These are phyloP conservation scores for Plecturocebus donacophilus DNA, from an alignment of 2,113 vertebrate species.

Conservation along the genomic window DNA sequence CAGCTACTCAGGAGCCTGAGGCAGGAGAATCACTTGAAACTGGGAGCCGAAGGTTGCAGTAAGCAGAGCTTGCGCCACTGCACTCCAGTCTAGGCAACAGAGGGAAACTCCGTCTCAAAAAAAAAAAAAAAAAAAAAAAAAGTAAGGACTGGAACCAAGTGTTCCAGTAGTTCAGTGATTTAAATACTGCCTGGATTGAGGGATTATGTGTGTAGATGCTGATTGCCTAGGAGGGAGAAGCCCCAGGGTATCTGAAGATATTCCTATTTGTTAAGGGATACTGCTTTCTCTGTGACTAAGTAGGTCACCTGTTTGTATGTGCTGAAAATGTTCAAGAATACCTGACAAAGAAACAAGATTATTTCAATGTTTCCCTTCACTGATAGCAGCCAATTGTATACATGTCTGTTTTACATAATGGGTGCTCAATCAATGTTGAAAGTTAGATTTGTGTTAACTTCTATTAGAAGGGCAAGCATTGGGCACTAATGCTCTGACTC, in stretches of 20 bases:
- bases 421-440: neutral
- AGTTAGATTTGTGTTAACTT: neutral
- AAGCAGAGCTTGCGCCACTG: too few relatives aligned
- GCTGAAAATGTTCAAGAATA: constrained; percentile 18
- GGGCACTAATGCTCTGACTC: neutral
- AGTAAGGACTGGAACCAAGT: neutral
- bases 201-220: neutral
- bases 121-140: neutral
- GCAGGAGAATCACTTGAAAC: too few relatives aligned
- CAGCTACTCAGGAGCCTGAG: too few relatives aligned
- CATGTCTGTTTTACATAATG: neutral
- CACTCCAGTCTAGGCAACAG: too few relatives aligned
- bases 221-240: neutral
- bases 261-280: constrained; percentile 20
- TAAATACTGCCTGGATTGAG: constrained; percentile 27
- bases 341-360: constrained; percentile 13
- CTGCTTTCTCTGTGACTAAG: neutral
- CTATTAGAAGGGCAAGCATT: neutral
- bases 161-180: neutral
- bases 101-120: too few relatives aligned
- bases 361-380: constrained; percentile 5
- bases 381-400: neutral
- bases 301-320: neutral
- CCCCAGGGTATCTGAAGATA: neutral
- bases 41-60: too few relatives aligned